phyloP scores from a whole-genome alignment of 1,140 invertebrate genomes.

The Dreissena polymorpha region DNA sequence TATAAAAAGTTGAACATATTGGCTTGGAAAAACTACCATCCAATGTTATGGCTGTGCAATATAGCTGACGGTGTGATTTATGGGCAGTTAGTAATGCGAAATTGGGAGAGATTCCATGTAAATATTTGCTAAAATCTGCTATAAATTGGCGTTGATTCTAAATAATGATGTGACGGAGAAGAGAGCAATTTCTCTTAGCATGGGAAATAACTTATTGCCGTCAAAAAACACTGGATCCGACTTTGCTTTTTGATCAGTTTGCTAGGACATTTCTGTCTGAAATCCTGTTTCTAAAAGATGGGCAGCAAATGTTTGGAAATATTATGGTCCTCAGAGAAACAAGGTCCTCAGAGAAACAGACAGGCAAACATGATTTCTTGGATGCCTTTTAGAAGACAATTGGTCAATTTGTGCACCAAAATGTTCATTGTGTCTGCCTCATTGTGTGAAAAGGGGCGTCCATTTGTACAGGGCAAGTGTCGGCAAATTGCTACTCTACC shows the following conservation, averaged over 20 bases:
- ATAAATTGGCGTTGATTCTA: slow-evolving; percentile 18
- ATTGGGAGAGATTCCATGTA: slow-evolving; percentile 30
- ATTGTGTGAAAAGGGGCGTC: background rate
- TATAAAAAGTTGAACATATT: too few species aligned
- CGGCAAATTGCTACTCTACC: slow-evolving; percentile 32
- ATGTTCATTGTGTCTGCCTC: background rate
- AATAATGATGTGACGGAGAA: slow-evolving; percentile 11
- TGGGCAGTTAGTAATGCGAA: slow-evolving; percentile 4
- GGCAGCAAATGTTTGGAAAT: too few species aligned
- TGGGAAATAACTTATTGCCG: too few species aligned
- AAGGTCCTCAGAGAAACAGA: too few species aligned
- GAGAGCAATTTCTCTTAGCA: too few species aligned
- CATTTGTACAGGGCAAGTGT: background rate
- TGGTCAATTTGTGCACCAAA: background rate
- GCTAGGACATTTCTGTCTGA: too few species aligned
- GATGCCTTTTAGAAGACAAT: background rate
- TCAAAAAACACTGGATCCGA: too few species aligned
- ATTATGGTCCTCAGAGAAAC: too few species aligned
- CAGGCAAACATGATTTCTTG: background rate
- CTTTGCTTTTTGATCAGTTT: too few species aligned
- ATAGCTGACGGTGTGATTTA: background rate
- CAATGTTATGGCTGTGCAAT: too few species aligned
- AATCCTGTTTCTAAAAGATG: too few species aligned
- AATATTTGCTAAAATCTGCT: slow-evolving; percentile 42
- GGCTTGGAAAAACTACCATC: too few species aligned